Evolutionary conservation across 2,797 vertebrate genomes (phyloP), one percentile per base, ranked within the genome.

Genomic region (Parambassis ranga): DNA sequence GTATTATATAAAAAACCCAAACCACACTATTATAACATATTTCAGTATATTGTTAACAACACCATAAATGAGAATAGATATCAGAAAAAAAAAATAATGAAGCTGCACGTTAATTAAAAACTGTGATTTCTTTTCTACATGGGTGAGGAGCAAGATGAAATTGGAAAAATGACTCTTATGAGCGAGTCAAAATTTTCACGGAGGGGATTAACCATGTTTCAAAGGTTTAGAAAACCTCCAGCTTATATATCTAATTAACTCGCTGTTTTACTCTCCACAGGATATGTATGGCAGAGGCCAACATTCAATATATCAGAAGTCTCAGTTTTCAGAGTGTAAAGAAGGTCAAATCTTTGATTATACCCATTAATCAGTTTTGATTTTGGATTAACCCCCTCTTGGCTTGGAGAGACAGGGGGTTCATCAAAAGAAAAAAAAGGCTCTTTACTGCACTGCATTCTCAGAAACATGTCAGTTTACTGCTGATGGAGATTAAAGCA

Each of bases 401-500:
- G 9, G 16, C 24, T 50, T 7, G 4, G 20, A 32, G n/a, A n/a
- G n/a, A n/a, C n/a, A n/a, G n/a, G n/a, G n/a, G n/a, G n/a, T n/a
- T n/a, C n/a, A n/a, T n/a, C n/a, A n/a, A n/a, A n/a, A n/a, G n/a
- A n/a, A n/a, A n/a, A n/a, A n/a, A 65, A 58, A 49, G 1, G n/a
- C 11, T 2, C 11, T 10, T 24, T 1, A 11, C 10, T 53, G 41
- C 19, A 28, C 20, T 3, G 4, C 4, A 8, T 33, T 27, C 20
- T 14, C n/a, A 14, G 10, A 59, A 42, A 22, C n/a, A 44, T 7
- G 27, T 53, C 26, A 23, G 32, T 23, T 39, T 18, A 22, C 39
- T 10, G 55, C 53, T 56, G 36, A 31, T 3, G 0, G 14, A 53
- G 51, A 65, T 76, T 79, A 65, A 77, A 62, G 22, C 38, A 6